Conservation (phyloP, 2,113 vertebrate species). For the Aldabrachelys gigantea region DNA sequence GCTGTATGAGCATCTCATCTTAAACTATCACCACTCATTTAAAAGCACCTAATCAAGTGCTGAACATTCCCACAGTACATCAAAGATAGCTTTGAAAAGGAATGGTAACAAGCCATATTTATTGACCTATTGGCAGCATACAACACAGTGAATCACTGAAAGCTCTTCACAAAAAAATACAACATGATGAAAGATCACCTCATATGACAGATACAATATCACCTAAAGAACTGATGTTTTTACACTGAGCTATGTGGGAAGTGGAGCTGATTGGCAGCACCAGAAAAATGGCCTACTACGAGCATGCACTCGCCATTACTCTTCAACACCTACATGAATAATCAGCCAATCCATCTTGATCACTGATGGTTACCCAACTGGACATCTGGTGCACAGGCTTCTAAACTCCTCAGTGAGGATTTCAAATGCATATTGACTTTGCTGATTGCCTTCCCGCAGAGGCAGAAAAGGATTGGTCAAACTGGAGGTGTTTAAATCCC, state of each 20-base stretch:
- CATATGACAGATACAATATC: background rate
- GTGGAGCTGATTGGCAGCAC: background rate
- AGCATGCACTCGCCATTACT: background rate
- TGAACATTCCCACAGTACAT: background rate
- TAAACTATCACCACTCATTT: too few relatives aligned
- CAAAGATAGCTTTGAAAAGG: background rate
- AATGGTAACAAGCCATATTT: too few relatives aligned
- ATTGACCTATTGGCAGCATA: too few relatives aligned
- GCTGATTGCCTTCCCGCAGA: too few relatives aligned
- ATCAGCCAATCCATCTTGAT: background rate
- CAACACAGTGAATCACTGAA: too few relatives aligned
- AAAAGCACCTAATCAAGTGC: background rate
- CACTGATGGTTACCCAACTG: too few relatives aligned
- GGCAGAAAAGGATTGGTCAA: too few relatives aligned
- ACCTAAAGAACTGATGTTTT: background rate
- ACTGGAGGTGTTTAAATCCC: too few relatives aligned
- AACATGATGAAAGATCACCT: background rate
- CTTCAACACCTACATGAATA: background rate
- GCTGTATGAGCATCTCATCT: background rate
- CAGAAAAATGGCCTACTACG: background rate
- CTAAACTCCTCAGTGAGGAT: too few relatives aligned
- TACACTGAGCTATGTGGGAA: background rate
- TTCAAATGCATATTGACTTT: too few relatives aligned
- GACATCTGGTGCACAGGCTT: too few relatives aligned
- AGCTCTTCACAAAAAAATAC: too few relatives aligned